These are phyloP conservation scores for Pelmatolapia mariae DNA, from an alignment of 2,113 vertebrate species.

Conservation along the genomic window DNA sequence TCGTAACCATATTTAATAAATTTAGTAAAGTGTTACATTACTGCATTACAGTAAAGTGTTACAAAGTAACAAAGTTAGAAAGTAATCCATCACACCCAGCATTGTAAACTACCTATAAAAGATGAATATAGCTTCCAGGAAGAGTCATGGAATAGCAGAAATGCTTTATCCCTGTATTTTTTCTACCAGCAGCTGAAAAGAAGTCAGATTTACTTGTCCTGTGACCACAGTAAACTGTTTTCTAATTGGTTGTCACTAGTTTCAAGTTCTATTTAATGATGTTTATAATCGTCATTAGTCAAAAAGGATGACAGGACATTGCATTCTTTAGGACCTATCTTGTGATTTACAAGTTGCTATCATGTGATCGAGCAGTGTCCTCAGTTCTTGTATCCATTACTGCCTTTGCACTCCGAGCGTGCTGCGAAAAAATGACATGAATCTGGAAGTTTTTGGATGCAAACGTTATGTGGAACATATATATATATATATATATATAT, in stretches of 20 bases:
- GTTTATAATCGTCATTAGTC: not conserved
- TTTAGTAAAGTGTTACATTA: not conserved
- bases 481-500: not conserved
- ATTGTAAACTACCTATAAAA: not conserved
- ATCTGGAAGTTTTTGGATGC: not conserved
- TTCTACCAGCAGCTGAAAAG: no score
- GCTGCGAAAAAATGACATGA: not conserved
- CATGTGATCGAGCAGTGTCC: not conserved
- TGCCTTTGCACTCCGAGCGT: rapidly evolving
- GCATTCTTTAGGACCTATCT: not conserved
- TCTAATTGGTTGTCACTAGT: not conserved
- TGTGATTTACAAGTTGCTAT: not conserved
- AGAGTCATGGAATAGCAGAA: not conserved
- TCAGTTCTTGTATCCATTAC: not conserved
- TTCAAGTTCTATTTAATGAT: not conserved
- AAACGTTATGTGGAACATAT: not conserved
- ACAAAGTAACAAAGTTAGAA: not conserved
- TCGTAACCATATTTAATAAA: not conserved
- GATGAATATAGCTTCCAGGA: not conserved
- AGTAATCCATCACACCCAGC: not conserved
- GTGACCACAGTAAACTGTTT: not conserved
- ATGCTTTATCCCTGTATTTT: not conserved
- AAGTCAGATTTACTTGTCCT: no score
- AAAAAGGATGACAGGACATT: not conserved
- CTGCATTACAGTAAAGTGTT: not conserved